A percentile compares a stretch with the other conserved stretches of the same genome.
Evolutionary conservation across 37 sponge, comb jelly and placozoan species (phyloP).

Genomic region (Hormiphora californensis): DNA sequence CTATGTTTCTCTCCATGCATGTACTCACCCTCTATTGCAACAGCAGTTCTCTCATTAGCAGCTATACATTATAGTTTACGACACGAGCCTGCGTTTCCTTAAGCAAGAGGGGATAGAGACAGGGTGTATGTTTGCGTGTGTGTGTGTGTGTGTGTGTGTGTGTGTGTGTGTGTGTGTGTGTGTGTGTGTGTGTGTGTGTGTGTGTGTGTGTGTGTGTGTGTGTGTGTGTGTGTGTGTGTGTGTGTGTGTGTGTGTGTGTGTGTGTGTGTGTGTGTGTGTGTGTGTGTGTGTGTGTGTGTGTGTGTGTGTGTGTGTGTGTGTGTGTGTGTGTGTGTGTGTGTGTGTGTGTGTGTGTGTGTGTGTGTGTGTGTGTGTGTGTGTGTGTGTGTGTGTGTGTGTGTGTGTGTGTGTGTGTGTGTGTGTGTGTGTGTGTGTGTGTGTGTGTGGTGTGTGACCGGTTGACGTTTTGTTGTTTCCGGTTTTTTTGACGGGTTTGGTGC

Average conservation of each 20-base stretch:
- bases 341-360: conserved; percentile 55
- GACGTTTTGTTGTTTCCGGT: too few species aligned
- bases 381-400: conserved; percentile 45
- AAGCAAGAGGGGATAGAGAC: too few species aligned
- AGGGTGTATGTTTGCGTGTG: conserved; percentile 43
- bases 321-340: conserved; percentile 54
- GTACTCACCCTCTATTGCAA: too few species aligned
- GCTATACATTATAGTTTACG: too few species aligned
- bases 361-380: conserved; percentile 51
- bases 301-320: conserved; percentile 55
- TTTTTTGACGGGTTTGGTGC: too few species aligned
- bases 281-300: conserved; percentile 54
- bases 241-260: conserved; percentile 55
- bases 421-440: too few species aligned
- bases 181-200: conserved; percentile 47
- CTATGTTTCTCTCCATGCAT: too few species aligned
- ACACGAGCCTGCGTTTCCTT: too few species aligned
- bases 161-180: conserved; percentile 44
- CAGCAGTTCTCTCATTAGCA: too few species aligned
- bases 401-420: conserved; percentile 54
- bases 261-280: conserved; percentile 53
- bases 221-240: conserved; percentile 54
- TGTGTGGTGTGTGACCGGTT: too few species aligned
- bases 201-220: conserved; percentile 40
- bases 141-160: conserved; percentile 54